Evolutionary conservation across 37 sponge, comb jelly and placozoan genomes (phyloP).

Genomic region (Chondrilla cf. caribensis): DNA sequence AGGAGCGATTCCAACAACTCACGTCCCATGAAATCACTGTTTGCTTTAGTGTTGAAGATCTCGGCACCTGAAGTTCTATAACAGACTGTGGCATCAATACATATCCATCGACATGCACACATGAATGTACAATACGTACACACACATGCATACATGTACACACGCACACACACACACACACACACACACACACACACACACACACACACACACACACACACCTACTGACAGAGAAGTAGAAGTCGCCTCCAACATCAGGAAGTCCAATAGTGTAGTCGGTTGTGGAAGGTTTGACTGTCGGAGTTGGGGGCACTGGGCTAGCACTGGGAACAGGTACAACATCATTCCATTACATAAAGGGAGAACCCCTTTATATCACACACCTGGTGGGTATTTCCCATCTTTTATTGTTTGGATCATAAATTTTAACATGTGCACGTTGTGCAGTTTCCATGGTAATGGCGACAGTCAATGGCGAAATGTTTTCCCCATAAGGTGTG

Average conservation of each 20-base stretch:
- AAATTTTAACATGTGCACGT: slow-evolving; percentile 79
- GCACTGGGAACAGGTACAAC: slow-evolving; percentile 4
- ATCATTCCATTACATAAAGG: background rate
- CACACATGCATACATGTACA: slow-evolving; percentile 10
- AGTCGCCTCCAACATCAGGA: slow-evolving; percentile 57
- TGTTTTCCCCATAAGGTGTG: slow-evolving; percentile 45
- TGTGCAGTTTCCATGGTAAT: slow-evolving; percentile 58
- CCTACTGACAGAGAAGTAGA: slow-evolving; percentile 75
- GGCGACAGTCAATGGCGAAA: slow-evolving; percentile 57
- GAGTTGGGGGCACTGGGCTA: slow-evolving; percentile 42
- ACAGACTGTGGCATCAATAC: too few species aligned
- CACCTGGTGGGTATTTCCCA: slow-evolving; percentile 87
- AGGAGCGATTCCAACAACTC: background rate
- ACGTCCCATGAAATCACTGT: background rate
- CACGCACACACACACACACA: slow-evolving; percentile 40
- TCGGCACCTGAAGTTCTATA: slow-evolving; percentile 8
- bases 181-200: slow-evolving; percentile 36
- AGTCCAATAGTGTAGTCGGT: slow-evolving; percentile 40
- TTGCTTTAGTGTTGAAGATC: slow-evolving; percentile 44
- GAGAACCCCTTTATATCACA: background rate
- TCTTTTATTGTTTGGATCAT: slow-evolving; percentile 71
- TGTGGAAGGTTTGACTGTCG: slow-evolving; percentile 26
- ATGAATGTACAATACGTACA: too few species aligned
- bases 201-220: slow-evolving; percentile 39
- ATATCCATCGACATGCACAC: too few species aligned